Percentiles rank a stretch among this genome's conserved stretches.
These are phyloP conservation scores for Meteorus colon DNA, from an alignment of 2,888 invertebrate species.

Conservation along the genomic window DNA sequence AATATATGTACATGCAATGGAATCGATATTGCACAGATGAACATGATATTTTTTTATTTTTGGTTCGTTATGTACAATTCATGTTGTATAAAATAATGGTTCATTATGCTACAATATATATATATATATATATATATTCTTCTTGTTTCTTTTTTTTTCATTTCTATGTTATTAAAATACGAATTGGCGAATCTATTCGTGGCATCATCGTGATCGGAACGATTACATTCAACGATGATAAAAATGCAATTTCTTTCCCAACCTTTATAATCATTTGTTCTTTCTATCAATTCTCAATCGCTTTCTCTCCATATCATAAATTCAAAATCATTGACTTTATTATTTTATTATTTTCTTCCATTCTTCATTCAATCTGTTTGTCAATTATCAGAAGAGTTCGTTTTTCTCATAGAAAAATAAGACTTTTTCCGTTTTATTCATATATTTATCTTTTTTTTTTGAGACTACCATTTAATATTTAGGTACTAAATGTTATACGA, in stretches of 20 bases:
- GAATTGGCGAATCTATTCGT: conserved; percentile 37
- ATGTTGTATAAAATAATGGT: conserved; percentile 49
- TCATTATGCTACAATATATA: conserved; percentile 39
- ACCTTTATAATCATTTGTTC: background rate
- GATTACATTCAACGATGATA: conserved; percentile 38
- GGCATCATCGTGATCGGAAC: conserved; percentile 37
- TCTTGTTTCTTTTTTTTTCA: background rate
- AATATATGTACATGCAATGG: conserved; percentile 52
- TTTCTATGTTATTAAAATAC: conserved; percentile 35
- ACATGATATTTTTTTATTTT: conserved; percentile 45
- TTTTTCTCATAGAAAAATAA: conserved; percentile 61
- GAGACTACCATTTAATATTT: conserved; percentile 3
- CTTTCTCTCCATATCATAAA: background rate
- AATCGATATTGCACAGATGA: conserved; percentile 51
- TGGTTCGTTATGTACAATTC: conserved; percentile 43
- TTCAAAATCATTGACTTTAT: background rate
- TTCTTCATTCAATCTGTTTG: background rate
- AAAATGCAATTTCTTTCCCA: conserved; percentile 32
- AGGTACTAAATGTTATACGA: background rate
- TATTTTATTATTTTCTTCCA: background rate
- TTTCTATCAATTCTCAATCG: background rate
- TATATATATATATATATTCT: conserved; percentile 15
- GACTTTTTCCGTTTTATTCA: conserved; percentile 51
- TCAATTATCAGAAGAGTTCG: conserved; percentile 39
- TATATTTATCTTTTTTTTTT: conserved; percentile 19